A percentile compares a stretch with the other conserved stretches of the same genome.
These are phyloP conservation scores for Celastrina argiolus DNA, from an alignment of 2,888 invertebrate species.

Conservation along the genomic window DNA sequence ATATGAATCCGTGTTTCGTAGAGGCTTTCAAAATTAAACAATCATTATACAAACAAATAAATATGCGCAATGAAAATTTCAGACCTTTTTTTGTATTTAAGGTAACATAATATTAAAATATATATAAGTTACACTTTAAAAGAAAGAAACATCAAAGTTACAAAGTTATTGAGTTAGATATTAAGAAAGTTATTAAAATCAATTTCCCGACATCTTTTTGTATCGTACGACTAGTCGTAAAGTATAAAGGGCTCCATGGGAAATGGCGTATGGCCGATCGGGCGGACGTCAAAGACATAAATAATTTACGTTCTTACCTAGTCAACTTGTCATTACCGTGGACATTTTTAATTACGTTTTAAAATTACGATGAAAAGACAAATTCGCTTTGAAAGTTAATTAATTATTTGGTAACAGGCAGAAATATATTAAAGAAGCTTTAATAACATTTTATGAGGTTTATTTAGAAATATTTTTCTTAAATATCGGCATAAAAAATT, in stretches of 20 bases:
- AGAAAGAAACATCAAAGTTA: no score
- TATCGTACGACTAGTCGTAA: constrained; percentile 9
- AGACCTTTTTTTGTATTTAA: no score
- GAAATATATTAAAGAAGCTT: constrained; percentile 4
- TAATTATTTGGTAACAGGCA: constrained; percentile 7
- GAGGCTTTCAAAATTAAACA: no score
- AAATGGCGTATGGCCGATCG: constrained; percentile 28
- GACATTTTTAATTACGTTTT: constrained; percentile 31
- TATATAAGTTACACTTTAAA: no score
- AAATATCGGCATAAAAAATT: background rate
- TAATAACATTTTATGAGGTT: background rate
- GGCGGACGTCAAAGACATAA: constrained; percentile 27
- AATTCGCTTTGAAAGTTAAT: constrained; percentile 16
- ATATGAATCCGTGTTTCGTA: no score
- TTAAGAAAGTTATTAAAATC: background rate
- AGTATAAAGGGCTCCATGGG: constrained; percentile 12
- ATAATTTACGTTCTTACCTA: constrained; percentile 26
- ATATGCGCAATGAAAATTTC: no score
- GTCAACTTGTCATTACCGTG: constrained; percentile 29
- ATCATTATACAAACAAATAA: no score
- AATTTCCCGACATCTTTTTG: background rate
- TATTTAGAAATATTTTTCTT: background rate
- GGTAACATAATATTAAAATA: no score
- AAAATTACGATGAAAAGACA: constrained; percentile 21
- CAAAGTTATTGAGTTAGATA: background rate